Conservation (phyloP, 2,113 vertebrate species). For the Zapus hudsonius region DNA sequence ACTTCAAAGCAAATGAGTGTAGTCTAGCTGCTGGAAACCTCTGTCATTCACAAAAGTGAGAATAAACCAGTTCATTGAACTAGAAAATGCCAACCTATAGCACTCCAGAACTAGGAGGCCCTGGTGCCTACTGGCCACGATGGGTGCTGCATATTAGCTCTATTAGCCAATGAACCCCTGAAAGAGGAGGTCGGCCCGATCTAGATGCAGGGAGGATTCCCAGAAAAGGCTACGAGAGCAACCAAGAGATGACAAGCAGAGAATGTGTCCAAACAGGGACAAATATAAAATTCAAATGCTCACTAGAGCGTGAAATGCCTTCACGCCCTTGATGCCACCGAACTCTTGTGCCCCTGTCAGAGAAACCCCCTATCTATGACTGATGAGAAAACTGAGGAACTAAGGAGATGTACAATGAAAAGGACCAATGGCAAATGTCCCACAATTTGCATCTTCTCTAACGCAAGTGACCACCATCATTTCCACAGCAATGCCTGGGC, state of each 20-base stretch:
- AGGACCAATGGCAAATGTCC: neutral
- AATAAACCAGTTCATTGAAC: accelerated
- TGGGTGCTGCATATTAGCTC: neutral
- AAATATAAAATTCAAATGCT: neutral
- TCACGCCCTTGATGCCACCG: neutral
- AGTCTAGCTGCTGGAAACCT: accelerated
- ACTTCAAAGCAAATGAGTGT: neutral
- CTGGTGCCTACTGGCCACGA: neutral
- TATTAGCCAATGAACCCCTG: accelerated
- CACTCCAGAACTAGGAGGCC: accelerated
- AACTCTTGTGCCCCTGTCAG: accelerated
- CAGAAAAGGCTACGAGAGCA: neutral
- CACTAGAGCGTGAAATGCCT: neutral
- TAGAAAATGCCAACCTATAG: neutral
- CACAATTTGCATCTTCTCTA: neutral
- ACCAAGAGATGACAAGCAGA: neutral
- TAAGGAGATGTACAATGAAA: neutral
- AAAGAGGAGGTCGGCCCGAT: too few species aligned
- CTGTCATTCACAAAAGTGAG: accelerated
- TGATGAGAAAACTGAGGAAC: neutral
- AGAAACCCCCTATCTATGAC: neutral
- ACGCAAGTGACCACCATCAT: accelerated
- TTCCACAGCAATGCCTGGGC: neutral
- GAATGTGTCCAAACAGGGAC: too few species aligned
- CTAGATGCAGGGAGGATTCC: too few species aligned